Base-by-base conservation (phyloP, 2,797 vertebrate species). In the Notoglanidium macrostoma region DNA sequence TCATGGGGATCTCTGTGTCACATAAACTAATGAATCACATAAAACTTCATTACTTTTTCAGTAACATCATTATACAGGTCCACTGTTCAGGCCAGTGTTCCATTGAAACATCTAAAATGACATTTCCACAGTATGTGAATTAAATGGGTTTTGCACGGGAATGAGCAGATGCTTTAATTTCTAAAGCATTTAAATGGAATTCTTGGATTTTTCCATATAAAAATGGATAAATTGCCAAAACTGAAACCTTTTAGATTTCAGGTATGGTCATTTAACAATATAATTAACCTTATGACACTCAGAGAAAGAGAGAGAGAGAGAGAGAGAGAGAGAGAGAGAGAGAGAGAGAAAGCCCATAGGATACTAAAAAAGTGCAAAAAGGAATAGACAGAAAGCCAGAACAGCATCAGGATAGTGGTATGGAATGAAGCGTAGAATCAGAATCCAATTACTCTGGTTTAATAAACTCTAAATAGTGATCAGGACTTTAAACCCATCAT, bases 331-430 rank as follows among this genome's bases (percentile, higher is more conserved):
- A 14, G 51, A 29, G 73, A 78, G n/a, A 32, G 51, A 78, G 35
- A 82, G 55, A 59, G 21, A 26, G 55, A 23, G 32, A 14, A 57
- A 19, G 7, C 57, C 29, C 21, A 83, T 3, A 5, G 46, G 65
- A 76, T 72, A 73, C 74, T 46, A 72, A 54, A 72, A 81, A 80
- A 61, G 85, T 70, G 55, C 54, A 78, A 81, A 61, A 61, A 72
- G 63, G 46, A 86, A 80, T 70, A 70, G 77, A 72, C 19, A 80
- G 35, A 80, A 81, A 70, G 63, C 23, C 61, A 68, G 10, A 73
- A 35, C 3, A 63, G 44, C 68, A 12, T 86, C 26, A 32, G 51
- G 19, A 32, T 57, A 14, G 3, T 70, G 67, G 54, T 49, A 67
- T 59, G 32, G 46, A 23, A 67, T 59, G 32, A 57, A 23, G 54